Evolutionary conservation across 2,113 vertebrate genomes (phyloP).

Genomic region (Myanophis thanlyinensis): DNA sequence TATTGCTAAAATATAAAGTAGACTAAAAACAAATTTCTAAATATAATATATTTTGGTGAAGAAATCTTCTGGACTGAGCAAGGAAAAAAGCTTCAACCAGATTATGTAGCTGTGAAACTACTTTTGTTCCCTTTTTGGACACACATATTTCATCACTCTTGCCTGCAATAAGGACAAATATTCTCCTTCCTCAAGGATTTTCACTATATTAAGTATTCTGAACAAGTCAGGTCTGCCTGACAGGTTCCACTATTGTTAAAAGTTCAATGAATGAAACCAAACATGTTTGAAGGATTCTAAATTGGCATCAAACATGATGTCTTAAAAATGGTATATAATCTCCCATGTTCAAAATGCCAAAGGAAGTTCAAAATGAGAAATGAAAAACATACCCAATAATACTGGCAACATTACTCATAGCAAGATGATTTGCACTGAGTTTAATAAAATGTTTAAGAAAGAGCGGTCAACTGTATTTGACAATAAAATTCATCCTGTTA

Average conservation of each 20-base stretch:
- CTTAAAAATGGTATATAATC: conserved; percentile 4
- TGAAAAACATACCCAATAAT: conserved; percentile 41
- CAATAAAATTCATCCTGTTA: conserved; percentile 27
- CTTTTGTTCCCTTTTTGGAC: not conserved
- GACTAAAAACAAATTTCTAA: conserved; percentile 26
- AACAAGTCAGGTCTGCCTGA: not conserved
- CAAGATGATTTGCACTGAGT: conserved; percentile 20
- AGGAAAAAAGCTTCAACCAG: not conserved
- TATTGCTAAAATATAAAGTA: not conserved
- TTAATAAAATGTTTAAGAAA: conserved; percentile 50
- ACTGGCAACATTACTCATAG: conserved; percentile 36
- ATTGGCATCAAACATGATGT: not conserved
- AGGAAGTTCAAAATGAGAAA: conserved; percentile 30
- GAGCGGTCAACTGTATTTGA: conserved; percentile 45
- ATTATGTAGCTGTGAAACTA: not conserved
- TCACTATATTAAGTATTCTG: no score
- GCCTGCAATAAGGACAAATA: not conserved
- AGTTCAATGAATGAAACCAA: not conserved
- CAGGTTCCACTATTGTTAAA: not conserved
- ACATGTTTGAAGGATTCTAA: not conserved
- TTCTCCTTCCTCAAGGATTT: no score
- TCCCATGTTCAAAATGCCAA: not conserved
- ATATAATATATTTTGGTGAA: not conserved
- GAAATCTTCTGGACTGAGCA: not conserved
- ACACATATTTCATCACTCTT: not conserved